Evolutionary conservation across 2,888 invertebrate species (phyloP), one percentile per base, ranked within the genome.

Genomic region (Cataglyphis rosenhaueri): DNA sequence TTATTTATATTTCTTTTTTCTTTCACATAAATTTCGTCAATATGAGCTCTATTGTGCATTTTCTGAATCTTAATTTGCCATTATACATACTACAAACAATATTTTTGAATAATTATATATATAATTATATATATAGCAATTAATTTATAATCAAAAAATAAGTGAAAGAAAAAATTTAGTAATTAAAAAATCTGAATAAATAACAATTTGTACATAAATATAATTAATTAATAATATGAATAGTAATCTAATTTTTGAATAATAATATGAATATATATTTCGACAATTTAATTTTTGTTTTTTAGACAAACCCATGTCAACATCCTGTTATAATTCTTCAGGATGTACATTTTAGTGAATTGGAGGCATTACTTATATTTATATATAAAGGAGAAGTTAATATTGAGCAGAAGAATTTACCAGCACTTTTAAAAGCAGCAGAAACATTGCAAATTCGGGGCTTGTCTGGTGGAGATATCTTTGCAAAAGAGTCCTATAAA

Each of bases 331-430:
- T 97, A 95, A 97, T 97, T 91, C 95, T 97, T 84, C 96, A 97
- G 94, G 97, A 97, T 95, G 96, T 97, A 90, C 96, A 96, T 92
- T 96, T 96, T 88, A 95, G 95, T 87, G 96, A 97, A 91, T 94
- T 97, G 91, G 95, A 96, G 90, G 96, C 96, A 41, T 93, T 97
- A 70, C 95, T 97, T 87, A 96, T 96, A 92, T 97, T 97, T 93
- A 97, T 97, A 96, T 97, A 97, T 92, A 96, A 97, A 92, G 97
- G 97, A 8, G 97, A 97, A 94, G 97, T 97, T 29, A 96, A 96
- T 94, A 96, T 97, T 66, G 96, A 96, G 66, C 96, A 97, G 91
- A 96, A 97, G 90, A 96, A 96, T 92, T 94, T 97, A 87, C 96
- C 96, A 61, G 95, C 96, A 81, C 94, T 97, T 71, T 93, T 97